Evolutionary conservation across 2,888 invertebrate species (phyloP), one percentile per base, ranked within the genome.

Genomic region (Tinea semifulvella): DNA sequence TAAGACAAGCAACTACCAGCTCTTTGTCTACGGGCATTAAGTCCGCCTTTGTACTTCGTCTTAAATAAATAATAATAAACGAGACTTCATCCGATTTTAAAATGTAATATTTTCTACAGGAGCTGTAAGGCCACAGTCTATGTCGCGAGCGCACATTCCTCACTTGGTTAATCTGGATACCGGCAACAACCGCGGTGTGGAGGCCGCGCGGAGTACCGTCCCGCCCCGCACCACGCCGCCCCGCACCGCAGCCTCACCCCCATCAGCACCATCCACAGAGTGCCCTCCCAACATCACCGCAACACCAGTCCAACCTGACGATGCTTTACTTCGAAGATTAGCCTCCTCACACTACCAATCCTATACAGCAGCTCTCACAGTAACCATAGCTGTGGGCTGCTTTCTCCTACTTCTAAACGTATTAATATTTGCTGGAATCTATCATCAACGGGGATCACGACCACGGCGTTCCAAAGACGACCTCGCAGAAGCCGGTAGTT

Each of bases 341-440:
- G 89, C 91, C n/a, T 88, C 88, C 8, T 90, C 89, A 48, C 92
- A 93, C 58, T 92, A 92, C 59, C 93, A 93, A 63, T 93, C 91
- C 48, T 94, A 94, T 65, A 92, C 94, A 4, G 93, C 94, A 0
- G 94, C 94, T 0, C 76, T 95, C 13, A 91, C 93, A 5, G 92
- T 94, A 19, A 94, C 94, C 1, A 92, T 94, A 50, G 92, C 90
- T 1, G 92, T 93, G 6, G 93, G 92, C 1, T 92, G 92, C 57
- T 92, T 93, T 53, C 82, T 94, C 5, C 77, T 94, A 6, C 79
- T 93, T 19, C 81, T 94, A 18, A 94, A 94, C 60, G 88, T 93
- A 8, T 82, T 93, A 17, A 94, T 95, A 53, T 94, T 94, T 58
- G 93, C 93, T 36, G 94, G 94, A 1, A 93, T 93, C 49, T 94